Percentiles rank a stretch among this genome's conserved stretches.
These are phyloP conservation scores for Uloborus diversus DNA, from an alignment of 1,140 invertebrate genomes.

Conservation along the genomic window DNA sequence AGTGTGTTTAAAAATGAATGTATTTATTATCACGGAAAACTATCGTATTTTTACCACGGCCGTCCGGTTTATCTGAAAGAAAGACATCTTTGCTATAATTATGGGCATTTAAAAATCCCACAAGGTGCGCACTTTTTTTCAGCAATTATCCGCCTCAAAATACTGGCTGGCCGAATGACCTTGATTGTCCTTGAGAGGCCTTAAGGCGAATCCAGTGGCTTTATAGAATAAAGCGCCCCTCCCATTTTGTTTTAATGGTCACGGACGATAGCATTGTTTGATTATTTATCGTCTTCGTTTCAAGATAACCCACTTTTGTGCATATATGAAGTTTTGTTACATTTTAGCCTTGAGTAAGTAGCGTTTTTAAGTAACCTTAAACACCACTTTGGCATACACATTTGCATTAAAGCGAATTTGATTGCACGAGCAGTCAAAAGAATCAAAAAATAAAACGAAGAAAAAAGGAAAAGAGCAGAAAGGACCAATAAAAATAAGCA, in stretches of 20 bases:
- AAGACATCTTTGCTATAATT: too few species aligned
- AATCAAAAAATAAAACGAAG: neutral
- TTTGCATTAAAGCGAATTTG: neutral
- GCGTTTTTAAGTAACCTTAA: too few species aligned
- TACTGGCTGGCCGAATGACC: too few species aligned
- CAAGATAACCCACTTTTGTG: conserved; percentile 25
- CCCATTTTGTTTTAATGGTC: conserved; percentile 30
- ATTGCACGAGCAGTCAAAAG: neutral
- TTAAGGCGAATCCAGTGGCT: neutral
- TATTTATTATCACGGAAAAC: too few species aligned
- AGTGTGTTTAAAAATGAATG: too few species aligned
- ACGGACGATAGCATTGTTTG: conserved; percentile 34
- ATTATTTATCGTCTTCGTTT: neutral
- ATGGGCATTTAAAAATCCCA: too few species aligned
- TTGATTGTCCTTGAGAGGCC: conserved; percentile 26
- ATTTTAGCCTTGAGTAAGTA: too few species aligned
- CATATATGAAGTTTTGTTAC: too few species aligned
- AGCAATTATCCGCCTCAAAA: too few species aligned
- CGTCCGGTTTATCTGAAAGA: too few species aligned
- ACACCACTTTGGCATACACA: neutral
- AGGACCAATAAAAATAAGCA: neutral
- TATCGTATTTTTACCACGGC: too few species aligned
- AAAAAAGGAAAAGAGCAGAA: neutral
- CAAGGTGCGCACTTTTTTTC: too few species aligned
- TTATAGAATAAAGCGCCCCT: neutral